phyloP scores from a whole-genome alignment of 2,113 vertebrate genomes.

The Oenanthe oenanthe region DNA sequence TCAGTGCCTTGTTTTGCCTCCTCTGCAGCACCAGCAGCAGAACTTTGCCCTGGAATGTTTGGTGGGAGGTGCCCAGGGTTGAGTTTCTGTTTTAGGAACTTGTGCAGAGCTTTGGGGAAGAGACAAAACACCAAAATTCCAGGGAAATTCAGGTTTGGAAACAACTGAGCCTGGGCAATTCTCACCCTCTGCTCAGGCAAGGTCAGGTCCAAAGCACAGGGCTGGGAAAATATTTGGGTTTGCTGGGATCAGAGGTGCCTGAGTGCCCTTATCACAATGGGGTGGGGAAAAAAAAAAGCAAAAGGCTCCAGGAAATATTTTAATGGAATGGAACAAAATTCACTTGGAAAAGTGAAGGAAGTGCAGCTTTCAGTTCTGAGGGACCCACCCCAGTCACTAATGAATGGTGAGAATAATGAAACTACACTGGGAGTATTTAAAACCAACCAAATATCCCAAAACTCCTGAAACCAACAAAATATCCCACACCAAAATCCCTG shows the following conservation, averaged over 20 bases:
- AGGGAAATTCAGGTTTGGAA: neutral
- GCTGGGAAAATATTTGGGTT: neutral
- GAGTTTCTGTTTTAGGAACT: neutral
- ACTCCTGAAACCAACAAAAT: too few species aligned
- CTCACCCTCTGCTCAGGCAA: neutral
- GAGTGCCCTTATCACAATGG: neutral
- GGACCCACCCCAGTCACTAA: neutral
- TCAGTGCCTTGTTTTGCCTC: neutral
- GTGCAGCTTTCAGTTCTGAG: neutral
- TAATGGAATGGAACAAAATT: neutral
- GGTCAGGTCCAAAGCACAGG: neutral
- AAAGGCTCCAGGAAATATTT: neutral
- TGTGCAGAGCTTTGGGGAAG: neutral
- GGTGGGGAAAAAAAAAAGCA: accelerated
- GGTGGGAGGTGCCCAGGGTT: neutral
- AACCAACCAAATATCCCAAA: too few species aligned
- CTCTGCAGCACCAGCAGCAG: neutral
- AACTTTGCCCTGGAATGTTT: constrained; percentile 47
- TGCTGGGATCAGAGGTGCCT: neutral
- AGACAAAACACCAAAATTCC: neutral
- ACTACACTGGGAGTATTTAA: neutral
- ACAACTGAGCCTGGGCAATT: neutral
- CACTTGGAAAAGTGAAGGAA: neutral
- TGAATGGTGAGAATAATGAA: neutral
- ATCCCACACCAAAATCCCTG: too few species aligned